Conservation (phyloP, 2,888 invertebrate species). For the Lithophane ornitopus region DNA sequence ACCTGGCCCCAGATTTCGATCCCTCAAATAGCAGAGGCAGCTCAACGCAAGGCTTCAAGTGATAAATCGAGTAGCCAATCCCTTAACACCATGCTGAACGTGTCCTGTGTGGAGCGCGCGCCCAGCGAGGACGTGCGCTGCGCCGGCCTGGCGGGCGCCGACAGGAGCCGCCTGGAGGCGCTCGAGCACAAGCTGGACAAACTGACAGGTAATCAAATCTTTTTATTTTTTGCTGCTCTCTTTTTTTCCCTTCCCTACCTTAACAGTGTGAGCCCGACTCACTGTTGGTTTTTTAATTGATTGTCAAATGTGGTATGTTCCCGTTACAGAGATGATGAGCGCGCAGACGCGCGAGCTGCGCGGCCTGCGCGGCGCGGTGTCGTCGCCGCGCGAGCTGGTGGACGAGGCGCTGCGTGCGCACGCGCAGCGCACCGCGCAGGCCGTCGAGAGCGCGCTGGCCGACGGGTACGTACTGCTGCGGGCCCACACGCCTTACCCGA, state of each 20-base stretch:
- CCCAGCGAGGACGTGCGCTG: slow-evolving; percentile 50
- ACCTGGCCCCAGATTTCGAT: slow-evolving; percentile 88
- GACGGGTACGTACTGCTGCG: slow-evolving; percentile 74
- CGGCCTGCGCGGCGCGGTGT: slow-evolving; percentile 81
- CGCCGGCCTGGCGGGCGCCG: slow-evolving; percentile 41
- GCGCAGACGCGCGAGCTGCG: slow-evolving; percentile 87
- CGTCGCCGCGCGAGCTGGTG: slow-evolving; percentile 70
- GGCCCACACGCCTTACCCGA: too few species aligned
- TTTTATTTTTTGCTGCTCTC: too few species aligned
- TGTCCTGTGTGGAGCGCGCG: slow-evolving; percentile 54
- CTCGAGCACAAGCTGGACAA: slow-evolving; percentile 83
- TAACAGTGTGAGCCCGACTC: background rate
- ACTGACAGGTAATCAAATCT: slow-evolving; percentile 76
- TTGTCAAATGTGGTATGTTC: background rate
- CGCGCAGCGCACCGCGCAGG: slow-evolving; percentile 76
- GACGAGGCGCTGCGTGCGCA: slow-evolving; percentile 78
- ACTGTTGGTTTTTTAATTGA: background rate
- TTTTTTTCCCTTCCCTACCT: too few species aligned
- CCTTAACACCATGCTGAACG: slow-evolving; percentile 69
- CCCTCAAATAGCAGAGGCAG: slow-evolving; percentile 85
- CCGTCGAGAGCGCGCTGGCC: slow-evolving; percentile 79
- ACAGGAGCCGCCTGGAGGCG: slow-evolving; percentile 61
- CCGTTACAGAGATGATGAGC: slow-evolving; percentile 83
- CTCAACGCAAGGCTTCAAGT: slow-evolving; percentile 84
- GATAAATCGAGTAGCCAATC: slow-evolving; percentile 81